phyloP scores from a whole-genome alignment of 1,140 invertebrate species.

The Dendroctonus ponderosae region DNA sequence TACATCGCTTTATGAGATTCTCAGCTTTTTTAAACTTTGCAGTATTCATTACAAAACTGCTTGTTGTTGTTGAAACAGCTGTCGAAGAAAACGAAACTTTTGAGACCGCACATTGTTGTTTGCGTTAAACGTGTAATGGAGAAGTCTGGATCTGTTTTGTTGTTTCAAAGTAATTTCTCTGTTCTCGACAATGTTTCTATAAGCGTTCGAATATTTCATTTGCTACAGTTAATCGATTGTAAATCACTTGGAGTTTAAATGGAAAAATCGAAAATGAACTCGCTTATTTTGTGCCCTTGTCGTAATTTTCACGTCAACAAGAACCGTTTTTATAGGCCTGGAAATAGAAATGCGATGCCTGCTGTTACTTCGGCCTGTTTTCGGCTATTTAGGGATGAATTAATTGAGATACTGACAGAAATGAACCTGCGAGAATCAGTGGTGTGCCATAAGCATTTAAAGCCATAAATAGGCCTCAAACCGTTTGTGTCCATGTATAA shows the following conservation, averaged over 20 bases:
- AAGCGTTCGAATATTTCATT: no score
- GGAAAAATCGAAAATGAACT: background rate
- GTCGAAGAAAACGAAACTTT: no score
- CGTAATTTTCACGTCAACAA: constrained; percentile 14
- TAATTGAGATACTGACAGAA: constrained; percentile 22
- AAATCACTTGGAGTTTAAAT: background rate
- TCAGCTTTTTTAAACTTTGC: background rate
- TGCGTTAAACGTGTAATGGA: background rate
- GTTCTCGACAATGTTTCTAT: no score
- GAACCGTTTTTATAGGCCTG: constrained; percentile 11
- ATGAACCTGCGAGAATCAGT: constrained; percentile 8
- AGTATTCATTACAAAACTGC: background rate
- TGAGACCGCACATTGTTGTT: background rate
- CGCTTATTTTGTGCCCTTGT: constrained; percentile 5
- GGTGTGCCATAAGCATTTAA: background rate
- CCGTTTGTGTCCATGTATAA: no score
- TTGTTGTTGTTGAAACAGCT: background rate
- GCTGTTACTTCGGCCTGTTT: constrained; percentile 3
- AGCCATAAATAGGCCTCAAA: no score
- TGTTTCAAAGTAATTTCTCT: background rate
- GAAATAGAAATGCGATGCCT: constrained; percentile 13
- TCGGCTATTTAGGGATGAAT: constrained; percentile 18
- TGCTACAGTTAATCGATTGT: no score
- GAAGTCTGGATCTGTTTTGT: background rate
- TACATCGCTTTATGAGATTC: no score